phyloP scores from a whole-genome alignment of 2,113 vertebrate species.

The Chaetura pelagica region DNA sequence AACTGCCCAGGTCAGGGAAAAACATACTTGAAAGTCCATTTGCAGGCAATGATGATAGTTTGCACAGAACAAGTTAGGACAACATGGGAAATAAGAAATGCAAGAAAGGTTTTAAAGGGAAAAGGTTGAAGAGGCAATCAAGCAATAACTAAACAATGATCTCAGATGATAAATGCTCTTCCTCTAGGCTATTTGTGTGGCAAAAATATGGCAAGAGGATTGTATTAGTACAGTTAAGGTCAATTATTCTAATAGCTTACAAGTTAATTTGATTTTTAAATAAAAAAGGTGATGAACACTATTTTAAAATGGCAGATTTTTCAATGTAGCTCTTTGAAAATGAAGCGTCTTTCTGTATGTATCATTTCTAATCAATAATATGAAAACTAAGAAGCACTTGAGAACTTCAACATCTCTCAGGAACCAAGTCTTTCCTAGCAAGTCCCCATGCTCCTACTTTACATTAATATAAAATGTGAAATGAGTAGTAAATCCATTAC shows the following conservation, averaged over 20 bases:
- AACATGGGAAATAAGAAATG: not conserved
- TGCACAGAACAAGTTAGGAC: not conserved
- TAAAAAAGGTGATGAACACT: not conserved
- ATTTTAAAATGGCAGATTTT: not conserved
- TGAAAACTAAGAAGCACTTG: not conserved
- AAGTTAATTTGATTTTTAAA: conserved; percentile 33
- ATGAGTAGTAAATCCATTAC: not conserved
- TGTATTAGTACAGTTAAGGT: conserved; percentile 34
- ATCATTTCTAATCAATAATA: not conserved
- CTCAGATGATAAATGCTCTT: conserved; percentile 18
- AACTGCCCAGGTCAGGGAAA: not conserved
- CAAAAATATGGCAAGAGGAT: conserved; percentile 28
- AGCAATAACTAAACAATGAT: conserved; percentile 1
- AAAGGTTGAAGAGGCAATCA: conserved; percentile 37
- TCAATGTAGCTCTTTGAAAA: not conserved
- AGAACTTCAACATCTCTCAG: not conserved
- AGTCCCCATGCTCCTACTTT: not conserved
- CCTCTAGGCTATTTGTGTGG: conserved; percentile 34
- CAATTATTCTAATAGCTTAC: conserved; percentile 11
- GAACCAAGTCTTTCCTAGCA: not conserved
- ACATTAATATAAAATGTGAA: not conserved
- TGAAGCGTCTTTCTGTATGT: not conserved
- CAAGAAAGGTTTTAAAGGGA: not conserved
- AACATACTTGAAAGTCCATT: not conserved
- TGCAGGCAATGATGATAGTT: not conserved